Base-by-base conservation (phyloP, 1,140 invertebrate genomes). In the Megalopta genalis region DNA sequence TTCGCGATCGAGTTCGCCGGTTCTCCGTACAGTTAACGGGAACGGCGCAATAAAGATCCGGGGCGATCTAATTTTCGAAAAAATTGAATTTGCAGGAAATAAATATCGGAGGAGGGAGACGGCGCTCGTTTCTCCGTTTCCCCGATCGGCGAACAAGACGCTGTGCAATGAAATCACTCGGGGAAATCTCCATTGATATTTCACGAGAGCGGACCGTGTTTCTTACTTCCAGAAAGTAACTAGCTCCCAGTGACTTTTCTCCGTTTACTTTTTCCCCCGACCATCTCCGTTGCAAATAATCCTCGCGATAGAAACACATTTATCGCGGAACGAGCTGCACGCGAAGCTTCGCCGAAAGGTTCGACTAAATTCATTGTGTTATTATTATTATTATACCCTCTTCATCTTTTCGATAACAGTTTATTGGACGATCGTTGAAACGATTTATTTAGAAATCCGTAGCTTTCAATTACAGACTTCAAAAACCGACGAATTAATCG, bases 131-230 rank as follows among this genome's bases (percentile, higher is more conserved):
- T 57, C 54, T 57, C 18, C 8, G 49, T 21, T 21, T 54, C 21
- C n/a, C 7, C 21, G 27, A 1, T 18, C 6, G 25, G 39, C 1
- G 16, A 27, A 23, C 42, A 46, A 23, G 63, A n/a, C 32, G 25
- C 12, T n/a, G n/a, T n/a, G 37, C 32, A 23, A 65, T 42, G 63
- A 39, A 42, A 25, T 65, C 27, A 39, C n/a, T 9, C 14, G 49
- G 39, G 8, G 63, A 42, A 62, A 62, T 62, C 59, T 62, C 25
- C 23, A 62, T 62, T 62, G 59, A 62, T 27, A 27, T 62, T 62
- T 62, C 59, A 27, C 59, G 59, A 62, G 23, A 3, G 10, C 25
- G 12, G 0, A 10, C 10, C 10, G 10, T 62, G 59, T 27, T 12
- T 27, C 18, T 2, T 25, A 27, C 8, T 6, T n/a, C 7, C 16